Percentiles rank a stretch among this genome's conserved stretches.
Conservation (phyloP, 2,797 vertebrate species). For the Philypnodon macrostomus region DNA sequence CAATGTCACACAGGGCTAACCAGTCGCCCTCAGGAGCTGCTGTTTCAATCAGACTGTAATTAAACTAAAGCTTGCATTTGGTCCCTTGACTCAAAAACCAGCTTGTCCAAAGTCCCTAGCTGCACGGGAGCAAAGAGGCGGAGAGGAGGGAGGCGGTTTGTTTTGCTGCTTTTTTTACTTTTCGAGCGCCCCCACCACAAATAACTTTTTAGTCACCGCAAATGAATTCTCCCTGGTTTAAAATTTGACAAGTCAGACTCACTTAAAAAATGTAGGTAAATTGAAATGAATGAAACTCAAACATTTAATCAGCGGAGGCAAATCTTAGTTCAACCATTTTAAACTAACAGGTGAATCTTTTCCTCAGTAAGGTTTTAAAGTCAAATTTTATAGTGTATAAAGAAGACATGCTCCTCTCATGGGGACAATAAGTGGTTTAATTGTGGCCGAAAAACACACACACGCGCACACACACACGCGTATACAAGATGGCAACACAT, state of each 20-base stretch:
- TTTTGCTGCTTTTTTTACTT: constrained; percentile 41
- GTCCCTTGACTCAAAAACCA: constrained; percentile 62
- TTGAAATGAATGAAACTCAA: too few species aligned
- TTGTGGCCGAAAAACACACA: constrained; percentile 41
- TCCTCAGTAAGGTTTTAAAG: too few species aligned
- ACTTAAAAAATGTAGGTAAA: too few species aligned
- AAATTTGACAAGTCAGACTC: too few species aligned
- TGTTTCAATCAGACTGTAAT: constrained; percentile 73
- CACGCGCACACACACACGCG: too few species aligned
- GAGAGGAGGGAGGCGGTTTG: constrained; percentile 26
- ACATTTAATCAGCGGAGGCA: too few species aligned
- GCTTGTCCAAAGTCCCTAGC: constrained; percentile 37
- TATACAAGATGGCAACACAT: constrained; percentile 59
- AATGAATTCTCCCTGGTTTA: constrained; percentile 55
- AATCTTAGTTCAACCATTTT: too few species aligned
- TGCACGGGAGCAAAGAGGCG: constrained; percentile 30
- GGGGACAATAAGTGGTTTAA: constrained; percentile 53
- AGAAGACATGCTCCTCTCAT: constrained; percentile 45
- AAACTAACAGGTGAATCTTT: too few species aligned
- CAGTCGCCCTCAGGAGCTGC: constrained; percentile 63
- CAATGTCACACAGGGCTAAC: constrained; percentile 64
- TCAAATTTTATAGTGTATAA: constrained; percentile 53
- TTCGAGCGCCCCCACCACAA: constrained; percentile 36
- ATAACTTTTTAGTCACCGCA: constrained; percentile 59
- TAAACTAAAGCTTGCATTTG: constrained; percentile 66